Evolutionary conservation across 1,140 invertebrate species (phyloP).

Genomic region (Sipha flava): DNA sequence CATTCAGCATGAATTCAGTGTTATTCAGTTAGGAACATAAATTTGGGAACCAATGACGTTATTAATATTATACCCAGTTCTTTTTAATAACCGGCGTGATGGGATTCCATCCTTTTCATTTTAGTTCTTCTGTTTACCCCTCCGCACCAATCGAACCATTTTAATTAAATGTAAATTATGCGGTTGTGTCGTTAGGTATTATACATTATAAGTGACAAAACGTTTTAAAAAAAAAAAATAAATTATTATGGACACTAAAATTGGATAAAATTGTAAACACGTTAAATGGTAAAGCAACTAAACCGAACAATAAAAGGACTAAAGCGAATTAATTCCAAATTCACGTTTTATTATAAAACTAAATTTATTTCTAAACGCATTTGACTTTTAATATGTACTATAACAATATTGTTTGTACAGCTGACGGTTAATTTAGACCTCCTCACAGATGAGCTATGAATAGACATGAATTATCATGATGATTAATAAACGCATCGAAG

Average conservation of each 20-base stretch:
- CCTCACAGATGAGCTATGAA: not conserved
- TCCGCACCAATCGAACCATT: not conserved
- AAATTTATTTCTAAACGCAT: too few relatives aligned
- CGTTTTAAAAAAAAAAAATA: not conserved
- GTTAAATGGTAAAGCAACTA: not conserved
- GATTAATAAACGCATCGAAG: not conserved
- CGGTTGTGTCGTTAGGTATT: not conserved
- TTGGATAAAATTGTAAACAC: too few relatives aligned
- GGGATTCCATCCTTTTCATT: not conserved
- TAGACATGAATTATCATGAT: too few relatives aligned
- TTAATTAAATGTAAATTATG: constrained; percentile 26
- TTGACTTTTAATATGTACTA: too few relatives aligned
- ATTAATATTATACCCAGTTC: not conserved
- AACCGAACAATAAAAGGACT: not conserved
- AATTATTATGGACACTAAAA: not conserved
- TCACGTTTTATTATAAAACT: not conserved
- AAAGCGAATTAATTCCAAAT: not conserved
- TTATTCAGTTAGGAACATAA: too few relatives aligned
- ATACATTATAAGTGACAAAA: not conserved
- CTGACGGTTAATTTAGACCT: not conserved
- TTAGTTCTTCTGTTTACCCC: not conserved
- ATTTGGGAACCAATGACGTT: constrained; percentile 22
- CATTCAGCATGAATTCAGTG: too few relatives aligned
- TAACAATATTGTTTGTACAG: too few relatives aligned
- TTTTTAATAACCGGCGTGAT: not conserved